Evolutionary conservation across 1,140 invertebrate genomes (phyloP).

Genomic region (Zaprionus davidi): DNA sequence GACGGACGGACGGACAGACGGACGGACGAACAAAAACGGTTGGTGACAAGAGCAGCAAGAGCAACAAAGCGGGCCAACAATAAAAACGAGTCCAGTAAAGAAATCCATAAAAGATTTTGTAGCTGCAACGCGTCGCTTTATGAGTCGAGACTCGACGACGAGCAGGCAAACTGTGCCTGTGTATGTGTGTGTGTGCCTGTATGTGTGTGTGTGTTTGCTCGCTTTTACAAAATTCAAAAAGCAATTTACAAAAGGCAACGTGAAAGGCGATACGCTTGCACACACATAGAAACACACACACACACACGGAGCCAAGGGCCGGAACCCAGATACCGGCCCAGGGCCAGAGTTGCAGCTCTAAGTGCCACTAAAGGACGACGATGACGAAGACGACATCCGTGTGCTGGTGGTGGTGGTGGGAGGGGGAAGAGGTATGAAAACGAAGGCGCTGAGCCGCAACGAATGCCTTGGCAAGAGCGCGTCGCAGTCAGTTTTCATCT

Average conservation of each 20-base stretch:
- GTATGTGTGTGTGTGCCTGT: constrained; percentile 23
- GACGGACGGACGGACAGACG: background rate
- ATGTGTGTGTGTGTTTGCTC: constrained; percentile 44
- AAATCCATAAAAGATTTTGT: constrained; percentile 80
- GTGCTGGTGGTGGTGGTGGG: background rate
- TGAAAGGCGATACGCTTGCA: constrained; percentile 75
- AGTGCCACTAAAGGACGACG: constrained; percentile 72
- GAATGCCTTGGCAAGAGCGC: constrained; percentile 28
- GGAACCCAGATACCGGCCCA: constrained; percentile 39
- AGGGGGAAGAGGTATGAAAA: constrained; percentile 16
- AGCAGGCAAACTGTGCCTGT: background rate
- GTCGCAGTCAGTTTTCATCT: constrained; percentile 15
- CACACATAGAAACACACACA: constrained; percentile 10
- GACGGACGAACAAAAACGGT: constrained; percentile 46
- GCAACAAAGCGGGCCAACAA: constrained; percentile 65
- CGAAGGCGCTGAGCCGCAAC: constrained; percentile 52
- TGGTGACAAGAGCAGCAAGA: constrained; percentile 59
- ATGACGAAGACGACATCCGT: constrained; percentile 1
- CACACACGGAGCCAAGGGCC: constrained; percentile 16
- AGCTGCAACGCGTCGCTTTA: constrained; percentile 64
- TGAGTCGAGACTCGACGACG: constrained; percentile 42
- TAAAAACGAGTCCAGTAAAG: constrained; percentile 77
- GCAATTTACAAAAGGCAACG: constrained; percentile 81
- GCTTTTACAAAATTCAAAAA: constrained; percentile 81
- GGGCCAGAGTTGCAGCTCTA: constrained; percentile 51